phyloP scores from a whole-genome alignment of 2,797 vertebrate genomes.

The Balearica regulorum region DNA sequence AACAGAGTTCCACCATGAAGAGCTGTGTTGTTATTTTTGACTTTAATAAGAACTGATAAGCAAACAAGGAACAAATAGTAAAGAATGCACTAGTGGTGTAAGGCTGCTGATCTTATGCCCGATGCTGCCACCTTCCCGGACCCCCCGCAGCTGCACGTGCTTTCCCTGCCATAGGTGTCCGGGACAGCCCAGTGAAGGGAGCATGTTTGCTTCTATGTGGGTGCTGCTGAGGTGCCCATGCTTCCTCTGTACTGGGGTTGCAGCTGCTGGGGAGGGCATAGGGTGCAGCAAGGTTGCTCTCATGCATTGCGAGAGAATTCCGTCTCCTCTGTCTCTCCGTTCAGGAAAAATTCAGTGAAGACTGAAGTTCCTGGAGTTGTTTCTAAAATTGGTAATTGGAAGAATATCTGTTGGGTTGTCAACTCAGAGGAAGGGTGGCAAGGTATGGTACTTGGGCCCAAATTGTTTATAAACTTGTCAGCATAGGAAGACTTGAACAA shows the following conservation, averaged over 20 bases:
- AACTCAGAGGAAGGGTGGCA: not conserved
- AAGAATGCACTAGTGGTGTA: not conserved
- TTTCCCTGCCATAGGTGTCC: fast-evolving
- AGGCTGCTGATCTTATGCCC: not conserved
- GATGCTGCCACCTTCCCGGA: not conserved
- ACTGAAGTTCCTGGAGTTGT: not conserved
- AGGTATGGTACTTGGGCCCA: not conserved
- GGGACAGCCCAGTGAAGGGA: not conserved
- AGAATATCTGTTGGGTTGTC: not conserved
- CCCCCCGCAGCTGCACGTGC: fast-evolving
- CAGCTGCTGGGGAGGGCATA: not conserved
- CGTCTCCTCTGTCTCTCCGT: not conserved
- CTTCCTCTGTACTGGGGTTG: not conserved
- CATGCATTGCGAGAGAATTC: not conserved
- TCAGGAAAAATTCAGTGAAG: not conserved
- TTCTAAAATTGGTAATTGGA: not conserved
- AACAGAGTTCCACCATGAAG: not conserved
- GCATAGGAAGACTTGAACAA: not conserved
- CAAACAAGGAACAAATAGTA: not conserved
- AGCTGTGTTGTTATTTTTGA: not conserved
- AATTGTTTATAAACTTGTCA: not conserved
- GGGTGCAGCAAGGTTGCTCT: not conserved
- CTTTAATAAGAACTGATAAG: not conserved
- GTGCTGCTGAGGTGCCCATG: not conserved
- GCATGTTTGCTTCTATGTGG: fast-evolving